phyloP scores from a whole-genome alignment of 2,797 vertebrate genomes.

The Spizella passerina region DNA sequence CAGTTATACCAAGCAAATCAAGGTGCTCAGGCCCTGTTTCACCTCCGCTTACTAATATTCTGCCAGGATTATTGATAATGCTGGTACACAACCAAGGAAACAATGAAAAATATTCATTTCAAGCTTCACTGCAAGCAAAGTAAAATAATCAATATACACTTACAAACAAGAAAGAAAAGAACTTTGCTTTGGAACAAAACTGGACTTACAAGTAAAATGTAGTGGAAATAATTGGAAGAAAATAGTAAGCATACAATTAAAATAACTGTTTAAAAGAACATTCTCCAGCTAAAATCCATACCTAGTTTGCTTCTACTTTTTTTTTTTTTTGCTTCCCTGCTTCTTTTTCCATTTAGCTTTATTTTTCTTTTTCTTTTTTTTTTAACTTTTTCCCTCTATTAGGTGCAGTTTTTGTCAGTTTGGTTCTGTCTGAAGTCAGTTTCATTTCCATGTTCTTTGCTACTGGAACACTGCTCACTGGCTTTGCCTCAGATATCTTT shows the following conservation, averaged over 20 bases:
- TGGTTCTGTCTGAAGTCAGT: neutral
- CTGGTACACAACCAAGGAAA: neutral
- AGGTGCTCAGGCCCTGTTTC: neutral
- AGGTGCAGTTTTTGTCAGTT: neutral
- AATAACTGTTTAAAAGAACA: neutral
- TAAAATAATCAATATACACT: conserved; percentile 60
- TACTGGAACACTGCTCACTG: neutral
- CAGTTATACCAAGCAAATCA: neutral
- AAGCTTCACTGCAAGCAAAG: conserved; percentile 47
- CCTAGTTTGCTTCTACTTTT: neutral
- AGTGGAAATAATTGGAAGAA: neutral
- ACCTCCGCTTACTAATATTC: conserved; percentile 7
- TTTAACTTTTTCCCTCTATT: neutral
- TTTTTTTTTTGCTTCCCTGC: neutral
- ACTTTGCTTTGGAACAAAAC: neutral
- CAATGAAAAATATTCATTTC: conserved; percentile 63
- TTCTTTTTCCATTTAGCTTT: neutral
- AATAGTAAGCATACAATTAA: neutral
- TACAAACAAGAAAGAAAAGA: neutral
- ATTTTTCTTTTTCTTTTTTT: neutral
- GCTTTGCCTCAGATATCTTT: neutral
- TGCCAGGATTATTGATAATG: conserved; percentile 23
- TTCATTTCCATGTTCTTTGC: neutral
- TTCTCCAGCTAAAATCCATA: neutral
- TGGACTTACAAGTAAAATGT: neutral